Conservation (phyloP, 2,888 invertebrate species). For the Podabrus alpinus region DNA sequence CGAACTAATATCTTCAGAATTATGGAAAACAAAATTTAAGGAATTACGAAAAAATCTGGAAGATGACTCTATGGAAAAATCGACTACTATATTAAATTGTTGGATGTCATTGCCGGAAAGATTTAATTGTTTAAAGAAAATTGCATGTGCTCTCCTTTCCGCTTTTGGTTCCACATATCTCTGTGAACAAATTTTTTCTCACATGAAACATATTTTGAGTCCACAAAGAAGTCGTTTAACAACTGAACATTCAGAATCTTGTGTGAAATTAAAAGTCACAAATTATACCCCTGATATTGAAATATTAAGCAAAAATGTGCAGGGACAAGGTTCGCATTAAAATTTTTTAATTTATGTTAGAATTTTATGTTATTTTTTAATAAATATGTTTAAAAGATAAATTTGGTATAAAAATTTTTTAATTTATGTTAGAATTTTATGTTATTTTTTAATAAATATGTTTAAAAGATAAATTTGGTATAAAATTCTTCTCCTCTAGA, state of each 20-base stretch:
- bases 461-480: too few species aligned
- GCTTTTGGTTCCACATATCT: too few species aligned
- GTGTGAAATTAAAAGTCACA: conserved; percentile 17
- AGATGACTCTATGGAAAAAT: conserved; percentile 12
- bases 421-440: too few species aligned
- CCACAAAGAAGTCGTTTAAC: conserved; percentile 18
- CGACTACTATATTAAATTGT: conserved; percentile 15
- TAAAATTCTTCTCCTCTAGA: conserved; percentile 1
- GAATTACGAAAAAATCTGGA: conserved; percentile 16
- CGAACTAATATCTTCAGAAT: conserved; percentile 17
- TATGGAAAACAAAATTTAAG: too few species aligned
- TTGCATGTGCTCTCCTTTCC: too few species aligned
- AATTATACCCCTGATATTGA: conserved; percentile 19
- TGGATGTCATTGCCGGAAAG: conserved; percentile 15
- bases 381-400: too few species aligned
- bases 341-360: conserved; percentile 16
- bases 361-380: too few species aligned
- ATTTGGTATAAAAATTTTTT: too few species aligned
- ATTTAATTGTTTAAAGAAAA: too few species aligned
- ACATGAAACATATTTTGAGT: conserved; percentile 21
- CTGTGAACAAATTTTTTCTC: too few species aligned
- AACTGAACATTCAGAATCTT: conserved; percentile 16
- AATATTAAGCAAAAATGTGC: conserved; percentile 11
- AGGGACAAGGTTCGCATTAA: conserved; percentile 20
- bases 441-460: too few species aligned